Evolutionary conservation across 2,797 vertebrate species (phyloP), one percentile per base, ranked within the genome.

Genomic region (Carcharodon carcharias): DNA sequence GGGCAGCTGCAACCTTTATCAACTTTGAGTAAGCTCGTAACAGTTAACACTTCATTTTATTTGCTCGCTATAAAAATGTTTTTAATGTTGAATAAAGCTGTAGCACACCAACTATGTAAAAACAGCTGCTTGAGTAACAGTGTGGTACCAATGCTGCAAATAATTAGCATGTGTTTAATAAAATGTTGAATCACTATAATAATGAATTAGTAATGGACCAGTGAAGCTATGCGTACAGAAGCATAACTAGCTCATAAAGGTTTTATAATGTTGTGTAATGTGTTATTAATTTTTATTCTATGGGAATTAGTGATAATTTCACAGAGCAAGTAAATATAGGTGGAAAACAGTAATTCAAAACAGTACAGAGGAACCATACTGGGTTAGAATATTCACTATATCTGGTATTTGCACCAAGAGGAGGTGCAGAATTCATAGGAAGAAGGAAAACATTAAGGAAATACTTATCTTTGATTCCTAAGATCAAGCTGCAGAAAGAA

Each of bases 121-220:
- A 95, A 45, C 31, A 95, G 94, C 69, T 73, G 94, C 50, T 95
- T 95, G 77, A 95, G 26, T 35, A 73, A 95, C 45, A 56, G 94
- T 95, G 67, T 95, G 94, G 56, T 95, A 71, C 94, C 54, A 95
- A 54, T 95, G 67, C 94, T 77, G 67, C 28, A 95, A 95, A 95
- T 73, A 95, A 95, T 95, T 77, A 95, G 54, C 69, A 95, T 35
- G 31, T 63, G 12, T 95, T 95, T 95, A 77, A 71, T 95, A 58
- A 73, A 95, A 73, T 58, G 69, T 56, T 95, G 67, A 77, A 95
- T 95, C 50, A 54, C 26, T 73, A 77, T 95, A 95, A 95, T 73
- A 95, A 95, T 77, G 26, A 56, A 95, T 95, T 71, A 50, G 65
- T 67, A 69, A 95, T 95, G 65, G 93, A 35, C n/a, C 67, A 71